A percentile compares a stretch with the other conserved stretches of the same genome.
phyloP scores from a whole-genome alignment of 2,113 vertebrate genomes.

The Zosterops lateralis region DNA sequence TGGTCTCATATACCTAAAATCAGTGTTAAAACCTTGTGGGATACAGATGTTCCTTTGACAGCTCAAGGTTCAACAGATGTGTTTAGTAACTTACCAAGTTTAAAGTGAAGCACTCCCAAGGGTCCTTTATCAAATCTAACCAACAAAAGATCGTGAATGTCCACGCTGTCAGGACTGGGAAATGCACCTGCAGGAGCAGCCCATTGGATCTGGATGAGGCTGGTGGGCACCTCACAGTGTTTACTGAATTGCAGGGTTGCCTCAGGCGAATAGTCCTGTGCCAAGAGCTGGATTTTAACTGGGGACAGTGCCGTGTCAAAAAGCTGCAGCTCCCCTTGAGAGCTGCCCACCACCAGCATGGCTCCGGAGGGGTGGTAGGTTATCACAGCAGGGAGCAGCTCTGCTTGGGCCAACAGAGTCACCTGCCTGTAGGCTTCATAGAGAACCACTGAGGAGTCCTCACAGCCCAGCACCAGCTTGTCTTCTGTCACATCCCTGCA shows the following conservation, averaged over 20 bases:
- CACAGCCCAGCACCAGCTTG: slow-evolving; percentile 85
- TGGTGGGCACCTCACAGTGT: slow-evolving; percentile 78
- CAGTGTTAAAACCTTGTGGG: background rate
- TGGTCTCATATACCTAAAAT: background rate
- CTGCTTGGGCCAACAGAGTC: slow-evolving; percentile 77
- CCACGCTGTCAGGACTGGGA: slow-evolving; percentile 48
- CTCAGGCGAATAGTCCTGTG: slow-evolving; percentile 78
- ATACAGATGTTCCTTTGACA: background rate
- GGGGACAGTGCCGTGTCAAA: slow-evolving; percentile 89
- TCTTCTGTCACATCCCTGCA: slow-evolving; percentile 79
- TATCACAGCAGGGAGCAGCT: slow-evolving; percentile 78
- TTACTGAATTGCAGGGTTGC: slow-evolving; percentile 79
- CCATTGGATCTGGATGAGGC: slow-evolving; percentile 86
- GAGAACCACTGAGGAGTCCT: slow-evolving; percentile 87
- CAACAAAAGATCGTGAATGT: slow-evolving; percentile 77
- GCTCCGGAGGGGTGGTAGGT: slow-evolving; percentile 88
- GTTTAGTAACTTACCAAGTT: slow-evolving; percentile 80
- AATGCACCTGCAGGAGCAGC: slow-evolving; percentile 41
- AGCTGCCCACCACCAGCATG: slow-evolving; percentile 80
- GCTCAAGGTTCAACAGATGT: background rate
- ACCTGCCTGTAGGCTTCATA: slow-evolving; percentile 79
- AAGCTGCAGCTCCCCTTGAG: slow-evolving; percentile 87
- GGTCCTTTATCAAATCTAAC: slow-evolving; percentile 86
- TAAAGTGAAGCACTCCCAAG: slow-evolving; percentile 84
- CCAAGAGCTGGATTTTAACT: slow-evolving; percentile 81